A percentile compares a stretch with the other conserved stretches of the same genome.
Evolutionary conservation across 2,888 invertebrate genomes (phyloP).

Genomic region (Nomada fucata): DNA sequence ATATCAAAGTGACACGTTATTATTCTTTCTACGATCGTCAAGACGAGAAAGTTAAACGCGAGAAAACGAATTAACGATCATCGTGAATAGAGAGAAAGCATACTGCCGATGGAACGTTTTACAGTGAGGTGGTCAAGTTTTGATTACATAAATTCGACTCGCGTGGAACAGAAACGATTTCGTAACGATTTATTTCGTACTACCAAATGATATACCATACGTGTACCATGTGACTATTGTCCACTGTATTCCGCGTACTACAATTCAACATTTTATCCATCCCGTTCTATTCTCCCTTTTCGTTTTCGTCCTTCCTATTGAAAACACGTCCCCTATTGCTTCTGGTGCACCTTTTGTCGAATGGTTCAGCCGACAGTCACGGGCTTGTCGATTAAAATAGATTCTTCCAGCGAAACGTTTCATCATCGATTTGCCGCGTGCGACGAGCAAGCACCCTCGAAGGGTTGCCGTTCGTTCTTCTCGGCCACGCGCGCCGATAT

Average conservation of each 20-base stretch:
- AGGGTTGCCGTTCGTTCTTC: constrained; percentile 28
- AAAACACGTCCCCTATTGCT: neutral
- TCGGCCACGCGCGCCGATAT: constrained; percentile 18
- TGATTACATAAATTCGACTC: constrained; percentile 13
- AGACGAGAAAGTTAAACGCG: neutral
- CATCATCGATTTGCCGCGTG: constrained; percentile 48
- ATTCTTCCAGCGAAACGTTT: constrained; percentile 55
- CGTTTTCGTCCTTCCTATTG: neutral
- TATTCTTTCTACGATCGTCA: neutral
- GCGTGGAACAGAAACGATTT: neutral
- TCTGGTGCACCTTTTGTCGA: neutral
- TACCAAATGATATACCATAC: neutral
- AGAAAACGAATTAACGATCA: constrained; percentile 6
- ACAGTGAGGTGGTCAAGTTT: constrained; percentile 47
- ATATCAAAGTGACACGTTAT: constrained; percentile 16
- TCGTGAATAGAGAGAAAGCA: constrained; percentile 29
- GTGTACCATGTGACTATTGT: no score
- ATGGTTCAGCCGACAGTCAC: constrained; percentile 8
- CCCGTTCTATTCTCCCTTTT: neutral
- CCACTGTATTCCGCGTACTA: neutral
- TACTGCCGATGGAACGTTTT: constrained; percentile 1
- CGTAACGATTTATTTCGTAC: neutral
- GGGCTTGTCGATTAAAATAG: constrained; percentile 47
- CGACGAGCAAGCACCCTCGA: constrained; percentile 26
- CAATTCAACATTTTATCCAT: neutral